Conservation (phyloP, 2,888 invertebrate species). For the Liodrosophila aerea region DNA sequence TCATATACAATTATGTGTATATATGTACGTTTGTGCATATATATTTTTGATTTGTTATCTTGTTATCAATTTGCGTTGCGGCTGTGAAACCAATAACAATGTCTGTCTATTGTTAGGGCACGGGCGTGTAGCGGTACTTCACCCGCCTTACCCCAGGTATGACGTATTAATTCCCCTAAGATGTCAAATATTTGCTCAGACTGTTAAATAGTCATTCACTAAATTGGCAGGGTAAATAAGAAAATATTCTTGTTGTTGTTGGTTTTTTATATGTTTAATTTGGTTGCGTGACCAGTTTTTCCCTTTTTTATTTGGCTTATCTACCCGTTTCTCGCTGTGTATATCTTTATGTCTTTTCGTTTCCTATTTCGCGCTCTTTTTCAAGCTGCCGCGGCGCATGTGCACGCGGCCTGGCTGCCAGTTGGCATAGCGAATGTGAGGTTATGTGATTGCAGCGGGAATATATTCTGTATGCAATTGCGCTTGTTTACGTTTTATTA, state of each 20-base stretch:
- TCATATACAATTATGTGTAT: constrained; percentile 42
- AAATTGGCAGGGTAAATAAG: constrained; percentile 56
- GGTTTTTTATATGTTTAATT: constrained; percentile 41
- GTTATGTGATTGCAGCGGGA: constrained; percentile 26
- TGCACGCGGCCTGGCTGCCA: constrained; percentile 31
- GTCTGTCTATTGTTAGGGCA: constrained; percentile 31
- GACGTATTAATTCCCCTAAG: constrained; percentile 45
- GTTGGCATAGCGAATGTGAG: constrained; percentile 26
- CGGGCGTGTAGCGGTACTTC: constrained; percentile 24
- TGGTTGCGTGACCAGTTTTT: constrained; percentile 28
- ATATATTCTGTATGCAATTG: constrained; percentile 9
- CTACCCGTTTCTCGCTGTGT: background rate
- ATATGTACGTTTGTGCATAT: constrained; percentile 25
- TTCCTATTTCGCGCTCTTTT: no score
- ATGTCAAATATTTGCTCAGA: constrained; percentile 63
- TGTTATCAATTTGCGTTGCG: constrained; percentile 47
- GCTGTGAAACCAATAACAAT: constrained; percentile 53
- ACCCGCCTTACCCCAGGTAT: constrained; percentile 30
- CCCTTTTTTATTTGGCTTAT: background rate
- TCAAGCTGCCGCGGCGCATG: constrained; percentile 34
- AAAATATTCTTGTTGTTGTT: constrained; percentile 5
- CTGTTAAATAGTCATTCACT: constrained; percentile 60
- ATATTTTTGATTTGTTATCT: constrained; percentile 47
- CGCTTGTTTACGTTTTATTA: constrained; percentile 64
- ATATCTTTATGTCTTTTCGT: background rate